Conservation (phyloP, 2,797 vertebrate species). For the Orestias chungarensis region DNA sequence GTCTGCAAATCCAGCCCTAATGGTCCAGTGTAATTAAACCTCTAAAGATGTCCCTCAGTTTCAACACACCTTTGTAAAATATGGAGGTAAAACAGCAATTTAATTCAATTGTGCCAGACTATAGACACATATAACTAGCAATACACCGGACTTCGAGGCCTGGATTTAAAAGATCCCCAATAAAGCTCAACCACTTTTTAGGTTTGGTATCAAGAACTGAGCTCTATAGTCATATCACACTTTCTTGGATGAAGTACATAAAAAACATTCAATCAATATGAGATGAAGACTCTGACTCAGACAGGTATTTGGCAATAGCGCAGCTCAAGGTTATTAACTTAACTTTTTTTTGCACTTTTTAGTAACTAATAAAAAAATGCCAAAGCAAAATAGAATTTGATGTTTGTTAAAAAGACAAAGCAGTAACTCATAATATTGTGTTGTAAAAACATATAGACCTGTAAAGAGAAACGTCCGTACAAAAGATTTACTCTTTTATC, state of each 20-base stretch:
- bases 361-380: slow-evolving; percentile 5
- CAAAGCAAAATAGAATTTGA: slow-evolving; percentile 1
- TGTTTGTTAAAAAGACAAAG: not conserved
- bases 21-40: no score
- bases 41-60: no score
- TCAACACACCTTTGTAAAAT: no score
- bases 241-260: slow-evolving; percentile 30
- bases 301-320: not conserved
- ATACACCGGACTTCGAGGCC: no score
- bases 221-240: slow-evolving; percentile 10
- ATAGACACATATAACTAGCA: no score
- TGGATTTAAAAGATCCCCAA: no score
- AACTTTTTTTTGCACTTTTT: slow-evolving; percentile 2
- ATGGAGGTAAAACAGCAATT: no score
- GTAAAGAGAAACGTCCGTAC: no score
- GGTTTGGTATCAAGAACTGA: slow-evolving; percentile 27
- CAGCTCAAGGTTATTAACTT: not conserved
- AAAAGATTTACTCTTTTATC: not conserved
- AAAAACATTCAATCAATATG: slow-evolving; percentile 41
- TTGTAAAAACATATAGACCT: no score
- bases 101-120: no score
- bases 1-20: no score
- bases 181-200: slow-evolving; percentile 35
- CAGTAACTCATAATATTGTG: not conserved
- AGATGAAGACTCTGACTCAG: slow-evolving; percentile 14